Percentiles rank a stretch among this genome's conserved stretches.
Evolutionary conservation across 2,888 invertebrate species (phyloP).

Genomic region (Gymnocheta viridis): DNA sequence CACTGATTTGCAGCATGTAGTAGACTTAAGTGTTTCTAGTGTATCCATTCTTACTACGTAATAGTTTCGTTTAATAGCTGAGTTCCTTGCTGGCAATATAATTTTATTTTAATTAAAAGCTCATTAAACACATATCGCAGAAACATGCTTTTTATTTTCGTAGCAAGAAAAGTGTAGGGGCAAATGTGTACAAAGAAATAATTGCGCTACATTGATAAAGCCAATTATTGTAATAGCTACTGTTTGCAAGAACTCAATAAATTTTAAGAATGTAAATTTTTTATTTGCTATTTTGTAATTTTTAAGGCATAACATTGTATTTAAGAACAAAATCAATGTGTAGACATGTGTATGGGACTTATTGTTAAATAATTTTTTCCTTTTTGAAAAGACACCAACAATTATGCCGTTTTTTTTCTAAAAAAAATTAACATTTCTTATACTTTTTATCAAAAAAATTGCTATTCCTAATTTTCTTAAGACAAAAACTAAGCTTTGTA

Average conservation of each 20-base stretch:
- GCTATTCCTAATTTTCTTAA: too few relatives aligned
- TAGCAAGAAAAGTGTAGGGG: neutral
- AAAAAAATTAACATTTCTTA: too few relatives aligned
- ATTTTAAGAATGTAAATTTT: neutral
- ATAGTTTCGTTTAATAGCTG: neutral
- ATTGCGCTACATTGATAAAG: neutral
- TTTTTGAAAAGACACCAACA: too few relatives aligned
- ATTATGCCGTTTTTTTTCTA: too few relatives aligned
- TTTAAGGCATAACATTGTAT: too few relatives aligned
- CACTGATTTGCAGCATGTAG: neutral
- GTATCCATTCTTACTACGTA: neutral
- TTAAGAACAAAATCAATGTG: too few relatives aligned
- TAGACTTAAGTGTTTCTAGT: neutral
- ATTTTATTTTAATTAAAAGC: neutral
- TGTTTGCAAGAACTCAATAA: neutral
- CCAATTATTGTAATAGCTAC: neutral
- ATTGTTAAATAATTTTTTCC: too few relatives aligned
- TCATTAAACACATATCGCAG: neutral
- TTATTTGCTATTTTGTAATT: too few relatives aligned
- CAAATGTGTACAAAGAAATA: neutral
- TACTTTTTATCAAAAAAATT: too few relatives aligned
- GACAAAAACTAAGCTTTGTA: too few relatives aligned
- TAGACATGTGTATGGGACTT: too few relatives aligned
- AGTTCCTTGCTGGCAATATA: conserved; percentile 8
- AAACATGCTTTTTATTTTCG: neutral